These are phyloP conservation scores for Agrotis clavis DNA, from an alignment of 2,888 invertebrate species.

Conservation along the genomic window DNA sequence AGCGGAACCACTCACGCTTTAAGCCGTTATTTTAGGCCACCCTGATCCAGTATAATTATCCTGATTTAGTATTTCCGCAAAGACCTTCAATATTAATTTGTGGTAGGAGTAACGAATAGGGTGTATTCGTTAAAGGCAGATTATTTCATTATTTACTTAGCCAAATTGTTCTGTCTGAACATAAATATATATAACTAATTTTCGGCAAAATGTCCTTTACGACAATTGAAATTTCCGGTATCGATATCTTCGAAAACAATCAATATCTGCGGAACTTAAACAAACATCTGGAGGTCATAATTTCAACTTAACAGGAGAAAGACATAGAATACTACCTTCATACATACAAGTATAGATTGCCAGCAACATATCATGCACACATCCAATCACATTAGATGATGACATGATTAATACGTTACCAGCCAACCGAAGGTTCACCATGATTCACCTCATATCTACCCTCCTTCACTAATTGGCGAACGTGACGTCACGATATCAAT, in stretches of 20 bases:
- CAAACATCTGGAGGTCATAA: background rate
- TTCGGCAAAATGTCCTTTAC: no score
- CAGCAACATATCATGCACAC: background rate
- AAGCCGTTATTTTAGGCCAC: no score
- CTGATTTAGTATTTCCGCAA: no score
- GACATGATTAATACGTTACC: background rate
- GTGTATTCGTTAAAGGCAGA: no score
- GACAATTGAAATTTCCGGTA: no score
- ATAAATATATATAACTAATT: no score
- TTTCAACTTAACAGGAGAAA: background rate
- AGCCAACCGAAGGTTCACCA: background rate
- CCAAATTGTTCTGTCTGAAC: background rate
- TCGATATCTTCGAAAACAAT: background rate
- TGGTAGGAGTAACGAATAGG: no score
- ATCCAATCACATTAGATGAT: conserved; percentile 23
- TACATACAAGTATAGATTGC: background rate
- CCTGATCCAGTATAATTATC: no score
- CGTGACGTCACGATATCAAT: conserved; percentile 34
- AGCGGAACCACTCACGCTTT: no score
- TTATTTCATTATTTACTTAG: no score
- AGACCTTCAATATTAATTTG: no score
- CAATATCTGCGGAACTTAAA: background rate
- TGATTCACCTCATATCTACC: conserved; percentile 13
- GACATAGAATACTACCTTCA: background rate
- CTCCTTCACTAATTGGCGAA: conserved; percentile 21